A percentile compares a stretch with the other conserved stretches of the same genome.
phyloP scores from a whole-genome alignment of 2,113 vertebrate genomes.

The Struthidea cinerea region DNA sequence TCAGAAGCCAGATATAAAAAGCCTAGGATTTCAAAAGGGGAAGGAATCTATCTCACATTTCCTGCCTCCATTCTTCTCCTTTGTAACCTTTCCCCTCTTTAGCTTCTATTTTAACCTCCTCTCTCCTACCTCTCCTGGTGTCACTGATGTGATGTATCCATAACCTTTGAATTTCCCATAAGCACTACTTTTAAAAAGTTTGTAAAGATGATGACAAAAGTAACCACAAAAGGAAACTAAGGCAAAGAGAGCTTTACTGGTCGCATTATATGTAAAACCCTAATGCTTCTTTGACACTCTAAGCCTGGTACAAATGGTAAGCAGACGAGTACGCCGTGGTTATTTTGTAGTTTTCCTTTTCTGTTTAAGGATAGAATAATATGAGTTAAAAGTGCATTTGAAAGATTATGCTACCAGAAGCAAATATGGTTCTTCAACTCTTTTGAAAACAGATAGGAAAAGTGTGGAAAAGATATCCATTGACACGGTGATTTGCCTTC shows the following conservation, averaged over 20 bases:
- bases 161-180: background rate
- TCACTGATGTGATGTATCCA: background rate
- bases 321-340: rapidly evolving
- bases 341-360: background rate
- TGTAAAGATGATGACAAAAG: background rate
- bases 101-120: background rate
- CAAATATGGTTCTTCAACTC: background rate
- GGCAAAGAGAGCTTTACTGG: background rate
- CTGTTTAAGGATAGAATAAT: background rate
- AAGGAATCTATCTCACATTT: background rate
- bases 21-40: background rate
- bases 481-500: background rate
- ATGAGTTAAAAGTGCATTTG: background rate
- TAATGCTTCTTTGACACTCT: background rate
- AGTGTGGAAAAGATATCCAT: background rate
- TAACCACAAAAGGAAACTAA: background rate
- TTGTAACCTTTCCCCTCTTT: background rate
- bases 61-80: background rate
- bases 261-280: background rate
- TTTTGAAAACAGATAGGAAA: background rate
- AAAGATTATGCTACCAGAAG: background rate
- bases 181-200: background rate
- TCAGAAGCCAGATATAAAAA: background rate
- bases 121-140: background rate
- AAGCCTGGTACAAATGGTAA: background rate